Evolutionary conservation across 2,888 invertebrate genomes (phyloP).

Genomic region (Nemoura dubitans): DNA sequence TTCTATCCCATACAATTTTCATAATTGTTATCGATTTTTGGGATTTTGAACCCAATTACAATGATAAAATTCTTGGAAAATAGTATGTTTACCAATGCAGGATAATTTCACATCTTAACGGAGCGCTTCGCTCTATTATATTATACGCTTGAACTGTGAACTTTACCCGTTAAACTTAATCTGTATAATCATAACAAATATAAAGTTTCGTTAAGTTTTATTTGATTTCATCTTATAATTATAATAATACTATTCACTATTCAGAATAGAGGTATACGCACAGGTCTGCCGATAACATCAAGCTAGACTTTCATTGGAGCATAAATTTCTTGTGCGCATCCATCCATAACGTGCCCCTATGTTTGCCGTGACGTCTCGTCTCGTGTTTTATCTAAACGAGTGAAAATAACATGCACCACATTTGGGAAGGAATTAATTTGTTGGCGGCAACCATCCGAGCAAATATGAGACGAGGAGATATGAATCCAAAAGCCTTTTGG

Average conservation of each 20-base stretch:
- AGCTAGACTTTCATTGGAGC: conserved; percentile 5
- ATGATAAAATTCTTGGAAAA: too few relatives aligned
- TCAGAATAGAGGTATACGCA: background rate
- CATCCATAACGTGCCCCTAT: background rate
- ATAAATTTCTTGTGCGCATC: background rate
- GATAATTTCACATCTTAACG: too few relatives aligned
- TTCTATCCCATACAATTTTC: too few relatives aligned
- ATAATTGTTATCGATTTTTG: too few relatives aligned
- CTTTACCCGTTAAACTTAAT: background rate
- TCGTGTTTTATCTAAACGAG: background rate
- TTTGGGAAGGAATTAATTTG: background rate
- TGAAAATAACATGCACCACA: conserved; percentile 7
- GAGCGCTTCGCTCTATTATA: too few relatives aligned
- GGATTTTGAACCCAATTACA: too few relatives aligned
- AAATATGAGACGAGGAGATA: conserved; percentile 3
- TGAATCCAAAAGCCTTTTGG: background rate
- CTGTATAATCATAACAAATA: background rate
- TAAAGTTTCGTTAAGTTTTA: conserved; percentile 7
- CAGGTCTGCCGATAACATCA: background rate
- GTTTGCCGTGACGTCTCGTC: background rate
- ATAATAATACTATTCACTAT: background rate
- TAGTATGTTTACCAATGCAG: too few relatives aligned
- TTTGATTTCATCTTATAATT: background rate
- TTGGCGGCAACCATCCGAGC: background rate
- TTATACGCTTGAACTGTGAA: background rate